Percentiles rank a stretch among this genome's conserved stretches.
These are phyloP conservation scores for Lumbricus terrestris DNA, from an alignment of 2,888 invertebrate species.

Conservation along the genomic window DNA sequence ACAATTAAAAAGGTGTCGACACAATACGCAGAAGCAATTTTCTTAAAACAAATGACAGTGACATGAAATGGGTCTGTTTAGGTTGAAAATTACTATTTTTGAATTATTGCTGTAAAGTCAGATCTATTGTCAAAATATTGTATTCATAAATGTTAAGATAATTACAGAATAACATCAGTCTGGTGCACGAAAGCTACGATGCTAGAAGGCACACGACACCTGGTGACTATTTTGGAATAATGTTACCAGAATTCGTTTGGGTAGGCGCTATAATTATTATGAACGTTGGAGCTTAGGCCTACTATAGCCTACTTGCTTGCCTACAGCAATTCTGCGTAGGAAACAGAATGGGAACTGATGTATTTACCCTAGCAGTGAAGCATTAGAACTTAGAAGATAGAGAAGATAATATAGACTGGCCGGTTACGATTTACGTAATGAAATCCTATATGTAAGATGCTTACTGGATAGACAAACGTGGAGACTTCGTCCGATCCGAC, in stretches of 20 bases:
- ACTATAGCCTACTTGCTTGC: background rate
- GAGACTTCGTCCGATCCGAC: slow-evolving; percentile 45
- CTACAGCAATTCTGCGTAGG: no score
- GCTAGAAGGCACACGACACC: background rate
- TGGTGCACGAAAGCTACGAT: background rate
- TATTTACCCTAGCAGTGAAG: no score
- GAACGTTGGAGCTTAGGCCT: no score
- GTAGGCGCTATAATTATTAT: background rate
- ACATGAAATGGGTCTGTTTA: background rate
- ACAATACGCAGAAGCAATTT: background rate
- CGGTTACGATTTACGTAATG: background rate
- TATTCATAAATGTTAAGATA: background rate
- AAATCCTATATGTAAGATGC: slow-evolving; percentile 31
- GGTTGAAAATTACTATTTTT: background rate
- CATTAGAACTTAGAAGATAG: no score
- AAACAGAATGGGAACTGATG: no score
- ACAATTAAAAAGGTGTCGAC: background rate
- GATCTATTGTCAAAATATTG: background rate
- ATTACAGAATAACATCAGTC: background rate
- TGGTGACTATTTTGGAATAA: background rate
- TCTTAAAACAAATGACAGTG: background rate
- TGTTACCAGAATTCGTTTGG: background rate
- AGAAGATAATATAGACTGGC: no score
- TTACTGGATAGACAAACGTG: slow-evolving; percentile 53
- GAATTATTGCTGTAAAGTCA: background rate